Evolutionary conservation across 2,113 vertebrate species (phyloP).

Genomic region (Podarcis muralis): DNA sequence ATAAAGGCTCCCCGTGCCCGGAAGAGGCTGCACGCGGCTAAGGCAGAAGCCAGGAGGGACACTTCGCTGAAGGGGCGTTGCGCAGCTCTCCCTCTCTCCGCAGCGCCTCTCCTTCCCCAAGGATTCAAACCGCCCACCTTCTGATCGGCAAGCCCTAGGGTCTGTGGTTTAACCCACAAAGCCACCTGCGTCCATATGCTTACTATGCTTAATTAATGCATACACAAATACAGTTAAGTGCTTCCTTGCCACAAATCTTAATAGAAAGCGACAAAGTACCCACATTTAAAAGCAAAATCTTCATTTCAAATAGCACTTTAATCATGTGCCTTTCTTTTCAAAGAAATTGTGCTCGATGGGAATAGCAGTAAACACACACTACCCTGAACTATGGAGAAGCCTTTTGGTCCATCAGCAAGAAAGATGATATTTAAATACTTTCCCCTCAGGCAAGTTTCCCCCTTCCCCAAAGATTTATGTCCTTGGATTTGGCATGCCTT

Average conservation of each 20-base stretch:
- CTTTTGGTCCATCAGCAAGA: slow-evolving; percentile 35
- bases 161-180: no score
- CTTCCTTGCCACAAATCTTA: slow-evolving; percentile 26
- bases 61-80: no score
- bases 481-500: not conserved
- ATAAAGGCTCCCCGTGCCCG: no score
- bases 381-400: slow-evolving; percentile 32
- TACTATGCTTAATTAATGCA: not conserved
- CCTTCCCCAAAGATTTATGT: slow-evolving; percentile 58
- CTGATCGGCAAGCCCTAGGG: not conserved
- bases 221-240: not conserved
- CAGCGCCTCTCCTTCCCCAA: no score
- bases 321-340: not conserved
- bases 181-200: not conserved
- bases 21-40: no score
- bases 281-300: not conserved
- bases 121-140: no score
- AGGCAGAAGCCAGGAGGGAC: no score
- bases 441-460: slow-evolving; percentile 42
- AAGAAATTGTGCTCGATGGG: not conserved
- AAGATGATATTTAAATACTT: slow-evolving; percentile 51
- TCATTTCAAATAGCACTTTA: slow-evolving; percentile 31
- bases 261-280: slow-evolving; percentile 1
- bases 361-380: slow-evolving; percentile 31
- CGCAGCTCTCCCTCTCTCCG: no score